Evolutionary conservation across 2,888 invertebrate species (phyloP).

Genomic region (Leptura quadrifasciata): DNA sequence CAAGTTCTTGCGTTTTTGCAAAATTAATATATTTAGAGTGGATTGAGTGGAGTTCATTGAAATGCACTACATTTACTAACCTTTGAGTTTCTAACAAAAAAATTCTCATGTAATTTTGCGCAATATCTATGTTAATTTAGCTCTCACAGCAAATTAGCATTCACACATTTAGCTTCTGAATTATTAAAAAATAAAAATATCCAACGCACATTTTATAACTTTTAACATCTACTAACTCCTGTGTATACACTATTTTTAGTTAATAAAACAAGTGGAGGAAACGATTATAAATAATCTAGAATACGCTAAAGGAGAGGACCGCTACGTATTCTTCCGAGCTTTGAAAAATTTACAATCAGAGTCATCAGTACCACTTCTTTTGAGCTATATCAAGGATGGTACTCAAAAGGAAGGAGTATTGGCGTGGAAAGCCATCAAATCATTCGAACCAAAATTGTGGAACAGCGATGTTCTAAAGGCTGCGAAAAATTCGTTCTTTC

Average conservation of each 20-base stretch:
- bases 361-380: conserved; percentile 77
- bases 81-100: no score
- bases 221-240: no score
- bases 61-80: no score
- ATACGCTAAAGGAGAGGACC: conserved; percentile 75
- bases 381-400: conserved; percentile 76
- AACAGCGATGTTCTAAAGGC: conserved; percentile 71
- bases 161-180: no score
- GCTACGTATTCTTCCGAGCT: conserved; percentile 79
- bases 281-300: conserved; percentile 69
- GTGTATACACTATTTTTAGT: neutral
- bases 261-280: conserved; percentile 69
- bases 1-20: no score
- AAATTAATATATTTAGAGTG: no score
- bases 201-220: no score
- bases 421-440: conserved; percentile 81
- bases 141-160: no score
- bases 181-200: no score
- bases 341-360: conserved; percentile 82
- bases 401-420: conserved; percentile 77
- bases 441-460: conserved; percentile 73
- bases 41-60: no score
- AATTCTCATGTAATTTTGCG: no score
- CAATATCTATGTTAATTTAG: no score
- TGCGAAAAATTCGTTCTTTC: conserved; percentile 78